These are phyloP conservation scores for Ceratitis capitata DNA, from an alignment of 1,140 invertebrate genomes.

Conservation along the genomic window DNA sequence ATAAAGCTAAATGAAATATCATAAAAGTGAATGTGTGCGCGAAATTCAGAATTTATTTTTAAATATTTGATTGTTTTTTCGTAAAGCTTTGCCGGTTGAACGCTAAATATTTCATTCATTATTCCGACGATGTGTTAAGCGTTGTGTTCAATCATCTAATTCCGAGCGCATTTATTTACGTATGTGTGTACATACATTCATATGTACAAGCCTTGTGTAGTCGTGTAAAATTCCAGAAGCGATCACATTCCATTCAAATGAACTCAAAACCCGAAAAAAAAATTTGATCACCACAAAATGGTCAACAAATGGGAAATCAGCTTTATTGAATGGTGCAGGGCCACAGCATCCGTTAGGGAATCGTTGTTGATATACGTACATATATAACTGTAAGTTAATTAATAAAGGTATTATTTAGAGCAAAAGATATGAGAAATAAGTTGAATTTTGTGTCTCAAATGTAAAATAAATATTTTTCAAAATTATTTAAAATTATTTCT, in stretches of 20 bases:
- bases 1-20: neutral
- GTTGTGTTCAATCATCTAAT: neutral
- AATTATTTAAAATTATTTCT: too few species aligned
- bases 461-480: too few species aligned
- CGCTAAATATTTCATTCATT: constrained; percentile 12
- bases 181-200: neutral
- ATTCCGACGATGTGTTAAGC: neutral
- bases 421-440: too few species aligned
- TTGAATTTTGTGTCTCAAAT: too few species aligned
- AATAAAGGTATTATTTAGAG: too few species aligned
- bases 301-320: too few species aligned
- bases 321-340: too few species aligned
- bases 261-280: neutral
- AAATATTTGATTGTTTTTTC: neutral
- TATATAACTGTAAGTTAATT: too few species aligned
- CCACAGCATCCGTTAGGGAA: too few species aligned
- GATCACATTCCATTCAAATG: constrained; percentile 1
- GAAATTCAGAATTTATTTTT: neutral
- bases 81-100: neutral
- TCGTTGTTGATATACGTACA: too few species aligned
- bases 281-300: too few species aligned
- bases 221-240: neutral
- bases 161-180: neutral
- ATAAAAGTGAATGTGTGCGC: neutral
- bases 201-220: neutral